These are phyloP conservation scores for Drosophila quinaria DNA, from an alignment of 2,888 invertebrate species.

Conservation along the genomic window DNA sequence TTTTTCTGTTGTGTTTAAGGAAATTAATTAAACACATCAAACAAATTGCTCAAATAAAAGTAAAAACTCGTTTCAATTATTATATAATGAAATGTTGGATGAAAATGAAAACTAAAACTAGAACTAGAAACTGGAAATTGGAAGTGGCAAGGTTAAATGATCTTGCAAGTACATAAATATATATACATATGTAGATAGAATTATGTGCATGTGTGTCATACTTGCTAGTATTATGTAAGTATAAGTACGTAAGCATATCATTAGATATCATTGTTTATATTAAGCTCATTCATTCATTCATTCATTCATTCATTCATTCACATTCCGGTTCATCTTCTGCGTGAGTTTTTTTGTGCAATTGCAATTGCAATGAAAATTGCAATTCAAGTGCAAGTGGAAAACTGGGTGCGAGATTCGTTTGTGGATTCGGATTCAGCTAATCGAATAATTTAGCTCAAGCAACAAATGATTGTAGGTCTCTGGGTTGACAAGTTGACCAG, in stretches of 20 bases:
- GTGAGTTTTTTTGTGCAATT: conserved; percentile 13
- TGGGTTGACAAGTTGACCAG: conserved; percentile 20
- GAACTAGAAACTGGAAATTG: conserved; percentile 7
- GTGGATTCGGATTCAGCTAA: conserved; percentile 45
- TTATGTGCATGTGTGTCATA: conserved; percentile 33
- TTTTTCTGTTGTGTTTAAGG: no score
- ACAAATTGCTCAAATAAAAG: background rate
- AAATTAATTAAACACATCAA: no score
- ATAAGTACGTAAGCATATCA: conserved; percentile 16
- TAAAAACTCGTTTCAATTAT: conserved; percentile 9
- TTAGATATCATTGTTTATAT: conserved; percentile 40
- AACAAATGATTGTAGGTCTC: conserved; percentile 25
- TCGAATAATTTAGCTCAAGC: conserved; percentile 69
- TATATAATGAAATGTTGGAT: conserved; percentile 2
- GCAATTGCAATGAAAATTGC: conserved; percentile 40
- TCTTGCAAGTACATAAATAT: background rate
- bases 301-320: background rate
- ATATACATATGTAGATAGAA: background rate
- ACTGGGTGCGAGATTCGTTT: conserved; percentile 26
- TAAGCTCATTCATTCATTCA: conserved; percentile 10
- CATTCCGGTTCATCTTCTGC: conserved; percentile 28
- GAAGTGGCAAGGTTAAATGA: conserved; percentile 21
- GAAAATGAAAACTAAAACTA: conserved; percentile 1
- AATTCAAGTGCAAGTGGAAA: conserved; percentile 55
- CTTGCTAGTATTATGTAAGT: conserved; percentile 41